Evolutionary conservation across 2,797 vertebrate species (phyloP), one percentile per base, ranked within the genome.

Genomic region (Gadopsis bispinosus): DNA sequence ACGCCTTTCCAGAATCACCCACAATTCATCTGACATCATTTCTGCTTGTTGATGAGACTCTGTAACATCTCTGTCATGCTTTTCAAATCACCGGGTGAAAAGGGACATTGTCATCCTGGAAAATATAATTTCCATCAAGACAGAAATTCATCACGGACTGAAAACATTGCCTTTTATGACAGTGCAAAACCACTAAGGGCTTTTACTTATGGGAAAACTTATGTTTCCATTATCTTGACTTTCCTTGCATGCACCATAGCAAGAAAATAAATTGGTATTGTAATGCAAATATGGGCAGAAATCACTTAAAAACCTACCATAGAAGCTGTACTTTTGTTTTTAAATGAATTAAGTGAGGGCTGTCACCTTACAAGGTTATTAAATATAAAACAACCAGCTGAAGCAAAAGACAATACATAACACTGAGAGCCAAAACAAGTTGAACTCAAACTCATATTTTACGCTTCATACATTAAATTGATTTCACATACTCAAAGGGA

Each of bases 61-160:
- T 62, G 70, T 70, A 65, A 70, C 51, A 53, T 75, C 51, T 84
- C 54, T 81, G 70, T 85, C 80, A 68, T 62, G 67, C 76, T 84
- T 92, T 81, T 81, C 60, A 87, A 81, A 86, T 83, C 74, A 60
- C 17, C 1, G 1, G 64, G 69, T 77, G 68, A 81, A 81, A 83
- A 75, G 74, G 54, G 20, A 70, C 63, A 75, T 71, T 78, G 81
- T 76, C 81, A 55, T 81, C 59, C n/a, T 51, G 50, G 43, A 68
- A 80, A 77, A 73, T 51, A 48, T n/a, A 3, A 45, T 79, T 54
- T 4, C 76, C 66, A 77, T 80, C 10, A 70, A 62, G 65, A 73
- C 37, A 47, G 48, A 72, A 70, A 85, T 79, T 29, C 47, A 75
- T 85, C 73, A 78, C 13, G 5, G 47, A 45, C 59, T 17, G 53